Evolutionary conservation across 2,888 invertebrate genomes (phyloP).

Genomic region (Chaitophorus viminalis): DNA sequence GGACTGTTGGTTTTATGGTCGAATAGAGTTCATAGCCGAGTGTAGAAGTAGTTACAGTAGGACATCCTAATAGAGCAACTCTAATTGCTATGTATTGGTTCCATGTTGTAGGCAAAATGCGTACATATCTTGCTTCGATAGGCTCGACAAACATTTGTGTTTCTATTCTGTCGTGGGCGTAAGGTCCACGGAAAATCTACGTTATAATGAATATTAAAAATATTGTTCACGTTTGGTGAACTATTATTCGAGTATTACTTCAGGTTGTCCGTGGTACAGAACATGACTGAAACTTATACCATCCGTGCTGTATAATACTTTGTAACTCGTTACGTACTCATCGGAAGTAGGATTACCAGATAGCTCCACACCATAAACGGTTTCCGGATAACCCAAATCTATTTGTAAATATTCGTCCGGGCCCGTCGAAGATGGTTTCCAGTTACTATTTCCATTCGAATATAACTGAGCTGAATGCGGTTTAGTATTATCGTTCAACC

Average conservation of each 20-base stretch:
- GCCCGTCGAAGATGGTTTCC: slow-evolving; percentile 75
- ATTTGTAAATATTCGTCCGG: slow-evolving; percentile 78
- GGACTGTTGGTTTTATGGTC: not conserved
- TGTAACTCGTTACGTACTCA: slow-evolving; percentile 79
- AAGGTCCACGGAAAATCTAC: slow-evolving; percentile 79
- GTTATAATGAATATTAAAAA: not conserved
- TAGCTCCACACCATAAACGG: slow-evolving; percentile 79
- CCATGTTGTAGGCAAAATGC: slow-evolving; percentile 81
- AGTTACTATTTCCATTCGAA: slow-evolving; percentile 70
- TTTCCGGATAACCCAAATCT: slow-evolving; percentile 74
- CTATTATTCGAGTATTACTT: slow-evolving; percentile 2
- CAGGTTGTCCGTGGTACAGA: slow-evolving; percentile 23
- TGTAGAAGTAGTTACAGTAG: slow-evolving; percentile 65
- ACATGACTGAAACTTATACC: slow-evolving; percentile 74
- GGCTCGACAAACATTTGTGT: slow-evolving; percentile 77
- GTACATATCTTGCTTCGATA: slow-evolving; percentile 78
- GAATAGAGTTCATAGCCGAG: not conserved
- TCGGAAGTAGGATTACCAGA: slow-evolving; percentile 72
- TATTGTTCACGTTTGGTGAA: not conserved
- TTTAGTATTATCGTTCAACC: not conserved
- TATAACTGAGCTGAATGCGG: slow-evolving; percentile 54
- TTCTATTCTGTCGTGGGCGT: slow-evolving; percentile 72
- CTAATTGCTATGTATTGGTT: slow-evolving; percentile 75
- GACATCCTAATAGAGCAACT: slow-evolving; percentile 81
- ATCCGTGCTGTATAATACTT: slow-evolving; percentile 77